Base-by-base conservation (phyloP, 2,113 vertebrate genomes). In the Tursiops truncatus region DNA sequence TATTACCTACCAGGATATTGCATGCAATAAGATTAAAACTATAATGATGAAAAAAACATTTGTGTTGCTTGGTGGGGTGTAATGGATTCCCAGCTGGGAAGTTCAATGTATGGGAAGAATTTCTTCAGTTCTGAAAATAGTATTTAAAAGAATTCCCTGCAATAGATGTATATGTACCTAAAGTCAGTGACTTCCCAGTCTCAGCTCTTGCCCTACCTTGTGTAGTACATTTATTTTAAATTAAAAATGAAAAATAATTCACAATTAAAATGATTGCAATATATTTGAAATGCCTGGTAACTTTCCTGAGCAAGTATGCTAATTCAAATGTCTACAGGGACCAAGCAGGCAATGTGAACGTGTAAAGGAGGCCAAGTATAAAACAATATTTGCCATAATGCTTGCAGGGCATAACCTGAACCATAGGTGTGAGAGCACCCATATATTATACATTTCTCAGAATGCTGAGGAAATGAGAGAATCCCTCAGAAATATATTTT, bases 141-240 rank as follows among this genome's bases (percentile, higher is more conserved):
- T 36, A 60, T 62, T 93, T 77, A 23, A 63, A 74, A 84, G 38
- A 76, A 85, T 79, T 71, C 13, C 28, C 79, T 83, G 25, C 21
- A 47, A 38, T n/a, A 81, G 1, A 70, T 74, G 63, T 1, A 53
- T 15, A 76, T 20, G 8, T 2, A 56, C 6, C 26, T 60, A 83
- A 71, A 50, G 5, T 17, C 13, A 89, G 7, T 36, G 8, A 84
- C 47, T 77, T 97, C 23, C 9, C 80, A 70, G 7, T 53, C 58
- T 68, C 21, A 60, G 36, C 6, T 15, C 17, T 68, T 18, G 11
- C 4, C 18, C 17, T 82, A 76, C 33, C 33, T 56, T 84, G 33
- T 84, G 94, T 76, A 85, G 3, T 84, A n/a, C 8, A 62, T 67
- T 74, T 93, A 68, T 76, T 96, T 88, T 96, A 90, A 89, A 87